Conservation (phyloP, 2,797 vertebrate genomes). For the Pseudochirops corinnae region DNA sequence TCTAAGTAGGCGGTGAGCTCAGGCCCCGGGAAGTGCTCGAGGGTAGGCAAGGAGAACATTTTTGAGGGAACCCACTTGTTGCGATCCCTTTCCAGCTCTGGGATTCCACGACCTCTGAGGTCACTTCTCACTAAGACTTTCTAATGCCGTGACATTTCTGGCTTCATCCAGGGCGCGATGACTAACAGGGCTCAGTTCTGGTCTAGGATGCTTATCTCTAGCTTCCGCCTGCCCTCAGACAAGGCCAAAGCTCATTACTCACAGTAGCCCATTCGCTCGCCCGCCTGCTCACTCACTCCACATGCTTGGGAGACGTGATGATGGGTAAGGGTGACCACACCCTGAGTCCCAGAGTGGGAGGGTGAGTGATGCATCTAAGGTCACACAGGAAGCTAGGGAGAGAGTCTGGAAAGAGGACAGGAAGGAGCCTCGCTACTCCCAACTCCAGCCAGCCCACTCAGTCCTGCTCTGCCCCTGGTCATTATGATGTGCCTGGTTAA, state of each 20-base stretch:
- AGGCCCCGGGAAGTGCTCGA: background rate
- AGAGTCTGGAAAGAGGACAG: background rate
- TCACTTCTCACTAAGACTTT: background rate
- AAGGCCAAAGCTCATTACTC: background rate
- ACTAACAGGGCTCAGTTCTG: constrained; percentile 10
- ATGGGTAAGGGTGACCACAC: background rate
- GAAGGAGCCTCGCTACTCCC: background rate
- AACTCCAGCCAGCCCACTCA: background rate
- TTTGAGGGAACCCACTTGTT: background rate
- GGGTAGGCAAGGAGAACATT: background rate
- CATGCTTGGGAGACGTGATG: background rate
- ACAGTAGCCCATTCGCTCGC: background rate
- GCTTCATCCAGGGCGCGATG: background rate
- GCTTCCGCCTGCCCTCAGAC: background rate
- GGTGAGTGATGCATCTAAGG: background rate
- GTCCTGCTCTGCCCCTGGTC: background rate
- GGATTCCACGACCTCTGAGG: background rate
- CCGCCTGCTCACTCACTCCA: background rate
- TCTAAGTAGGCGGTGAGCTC: background rate
- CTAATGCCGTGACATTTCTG: constrained; percentile 2
- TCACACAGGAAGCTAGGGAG: background rate
- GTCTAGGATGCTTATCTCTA: background rate
- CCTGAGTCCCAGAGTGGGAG: background rate
- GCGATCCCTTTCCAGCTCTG: background rate
- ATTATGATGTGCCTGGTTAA: background rate